Conservation (phyloP, 2,797 vertebrate genomes). For the Anguilla megastoma region DNA sequence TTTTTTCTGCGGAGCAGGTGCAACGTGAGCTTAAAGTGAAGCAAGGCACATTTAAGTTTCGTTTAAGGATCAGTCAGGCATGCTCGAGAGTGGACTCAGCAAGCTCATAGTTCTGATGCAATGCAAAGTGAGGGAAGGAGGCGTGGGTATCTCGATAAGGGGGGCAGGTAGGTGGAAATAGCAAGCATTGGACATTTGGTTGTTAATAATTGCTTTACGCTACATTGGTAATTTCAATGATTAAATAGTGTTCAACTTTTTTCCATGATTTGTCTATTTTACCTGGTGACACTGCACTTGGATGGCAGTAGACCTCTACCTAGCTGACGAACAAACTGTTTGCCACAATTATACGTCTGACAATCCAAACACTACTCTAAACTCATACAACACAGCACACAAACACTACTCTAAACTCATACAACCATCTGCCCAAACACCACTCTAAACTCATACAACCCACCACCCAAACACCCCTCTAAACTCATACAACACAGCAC, state of each 20-base stretch:
- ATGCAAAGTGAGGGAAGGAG: neutral
- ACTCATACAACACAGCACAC: no score
- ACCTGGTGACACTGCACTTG: no score
- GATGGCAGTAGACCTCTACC: neutral
- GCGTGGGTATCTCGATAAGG: neutral
- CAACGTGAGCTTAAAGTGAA: neutral
- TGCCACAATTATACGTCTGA: no score
- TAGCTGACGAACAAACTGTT: neutral
- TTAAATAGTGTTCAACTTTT: neutral
- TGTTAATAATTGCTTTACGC: neutral
- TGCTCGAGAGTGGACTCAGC: neutral
- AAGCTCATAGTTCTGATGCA: neutral
- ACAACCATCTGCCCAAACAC: no score
- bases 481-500: no score
- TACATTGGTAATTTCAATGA: neutral
- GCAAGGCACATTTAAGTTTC: neutral
- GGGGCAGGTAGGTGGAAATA: neutral
- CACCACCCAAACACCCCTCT: no score
- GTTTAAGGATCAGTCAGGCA: constrained; percentile 3
- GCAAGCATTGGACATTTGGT: neutral
- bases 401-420: no score
- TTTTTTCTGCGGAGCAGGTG: neutral
- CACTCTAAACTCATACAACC: no score
- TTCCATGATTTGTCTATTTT: neutral
- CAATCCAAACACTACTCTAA: no score